phyloP scores from a whole-genome alignment of 2,113 vertebrate genomes.

The Pangasianodon gigas region DNA sequence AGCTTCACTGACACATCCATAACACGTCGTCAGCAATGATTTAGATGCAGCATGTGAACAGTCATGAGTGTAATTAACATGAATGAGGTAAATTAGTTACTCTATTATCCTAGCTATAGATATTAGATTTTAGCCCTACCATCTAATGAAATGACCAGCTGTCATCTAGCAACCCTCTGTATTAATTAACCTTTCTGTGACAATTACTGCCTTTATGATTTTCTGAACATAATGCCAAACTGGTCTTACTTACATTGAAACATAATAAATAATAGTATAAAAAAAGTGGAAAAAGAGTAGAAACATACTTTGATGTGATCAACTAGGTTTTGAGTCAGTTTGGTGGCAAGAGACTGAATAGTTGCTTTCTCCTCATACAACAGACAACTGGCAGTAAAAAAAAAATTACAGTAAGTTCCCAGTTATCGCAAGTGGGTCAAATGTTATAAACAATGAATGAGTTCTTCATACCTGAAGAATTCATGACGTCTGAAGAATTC shows the following conservation, averaged over 20 bases:
- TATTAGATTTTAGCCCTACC: neutral
- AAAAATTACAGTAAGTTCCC: neutral
- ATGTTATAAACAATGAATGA: neutral
- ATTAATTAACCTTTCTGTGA: neutral
- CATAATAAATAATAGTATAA: neutral
- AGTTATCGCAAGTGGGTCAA: neutral
- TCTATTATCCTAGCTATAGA: neutral
- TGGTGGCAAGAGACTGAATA: constrained; percentile 46
- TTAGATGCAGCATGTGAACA: neutral
- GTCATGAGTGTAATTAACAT: neutral
- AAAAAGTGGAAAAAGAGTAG: neutral
- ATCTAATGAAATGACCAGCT: neutral
- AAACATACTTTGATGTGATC: constrained; percentile 56
- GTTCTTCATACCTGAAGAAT: constrained; percentile 67
- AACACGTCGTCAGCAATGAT: neutral
- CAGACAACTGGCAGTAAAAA: constrained; percentile 42
- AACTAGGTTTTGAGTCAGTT: constrained; percentile 55
- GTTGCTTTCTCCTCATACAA: constrained; percentile 55
- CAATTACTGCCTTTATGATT: neutral
- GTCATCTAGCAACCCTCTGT: neutral
- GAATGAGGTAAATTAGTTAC: neutral
- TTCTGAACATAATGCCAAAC: neutral
- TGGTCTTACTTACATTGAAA: neutral
- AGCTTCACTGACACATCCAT: neutral
- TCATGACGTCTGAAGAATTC: constrained; percentile 74